phyloP scores from a whole-genome alignment of 1,140 invertebrate species.

The Solenopsis invicta region DNA sequence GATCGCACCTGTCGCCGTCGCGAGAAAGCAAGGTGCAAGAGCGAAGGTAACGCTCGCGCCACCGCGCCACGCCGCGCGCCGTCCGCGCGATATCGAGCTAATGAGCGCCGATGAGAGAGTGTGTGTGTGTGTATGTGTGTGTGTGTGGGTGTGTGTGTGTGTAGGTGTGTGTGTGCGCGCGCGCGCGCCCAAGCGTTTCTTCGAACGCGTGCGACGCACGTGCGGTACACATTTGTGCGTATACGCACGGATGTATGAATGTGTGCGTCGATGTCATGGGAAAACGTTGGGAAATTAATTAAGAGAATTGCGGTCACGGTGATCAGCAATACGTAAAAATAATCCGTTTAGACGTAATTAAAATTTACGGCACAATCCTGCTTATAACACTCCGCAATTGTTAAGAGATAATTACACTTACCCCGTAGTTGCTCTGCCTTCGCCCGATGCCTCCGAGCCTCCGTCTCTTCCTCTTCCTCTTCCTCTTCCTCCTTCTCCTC shows the following conservation, averaged over 20 bases:
- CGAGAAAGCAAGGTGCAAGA: slow-evolving; percentile 79
- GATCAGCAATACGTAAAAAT: too few relatives aligned
- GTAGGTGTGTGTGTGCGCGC: background rate
- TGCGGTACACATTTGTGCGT: background rate
- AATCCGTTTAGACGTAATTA: too few relatives aligned
- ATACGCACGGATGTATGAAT: background rate
- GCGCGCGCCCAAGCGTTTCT: slow-evolving; percentile 41
- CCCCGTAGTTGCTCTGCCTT: background rate
- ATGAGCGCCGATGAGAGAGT: slow-evolving; percentile 75
- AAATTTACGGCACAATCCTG: too few relatives aligned
- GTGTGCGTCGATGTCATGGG: background rate
- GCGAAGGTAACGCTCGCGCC: slow-evolving; percentile 72
- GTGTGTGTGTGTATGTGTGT: too few relatives aligned
- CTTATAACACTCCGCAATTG: background rate
- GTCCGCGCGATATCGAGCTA: slow-evolving; percentile 81
- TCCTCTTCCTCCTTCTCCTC: background rate
- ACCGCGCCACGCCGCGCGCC: slow-evolving; percentile 62
- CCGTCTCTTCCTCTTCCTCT: background rate
- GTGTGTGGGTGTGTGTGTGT: too few relatives aligned
- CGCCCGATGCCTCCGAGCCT: background rate
- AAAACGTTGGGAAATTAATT: background rate
- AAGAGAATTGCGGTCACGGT: too few relatives aligned
- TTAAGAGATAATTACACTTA: background rate
- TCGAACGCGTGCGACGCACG: slow-evolving; percentile 4
- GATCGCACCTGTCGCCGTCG: slow-evolving; percentile 80